These are phyloP conservation scores for Drosophila gunungcola DNA, from an alignment of 1,140 invertebrate species.

Conservation along the genomic window DNA sequence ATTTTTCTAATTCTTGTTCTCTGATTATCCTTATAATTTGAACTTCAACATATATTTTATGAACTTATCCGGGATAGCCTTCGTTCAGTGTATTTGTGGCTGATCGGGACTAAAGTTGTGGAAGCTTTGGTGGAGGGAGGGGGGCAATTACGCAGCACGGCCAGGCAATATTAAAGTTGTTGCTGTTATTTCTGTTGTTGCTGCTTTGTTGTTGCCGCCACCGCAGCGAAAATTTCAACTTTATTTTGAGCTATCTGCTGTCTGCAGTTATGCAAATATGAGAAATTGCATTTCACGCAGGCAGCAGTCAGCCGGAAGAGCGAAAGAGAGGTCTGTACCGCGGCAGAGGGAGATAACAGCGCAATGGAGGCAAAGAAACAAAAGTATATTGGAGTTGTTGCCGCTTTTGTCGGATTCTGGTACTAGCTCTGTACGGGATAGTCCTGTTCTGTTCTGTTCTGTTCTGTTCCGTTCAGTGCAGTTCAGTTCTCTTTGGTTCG, in stretches of 20 bases:
- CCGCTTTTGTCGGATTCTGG: slow-evolving; percentile 27
- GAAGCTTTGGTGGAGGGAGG: slow-evolving; percentile 4
- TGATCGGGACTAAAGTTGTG: slow-evolving; percentile 35
- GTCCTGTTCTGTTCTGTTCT: slow-evolving; percentile 18
- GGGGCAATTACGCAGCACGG: slow-evolving; percentile 71
- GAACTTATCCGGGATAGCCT: background rate
- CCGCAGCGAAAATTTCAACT: slow-evolving; percentile 74
- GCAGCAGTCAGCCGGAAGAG: slow-evolving; percentile 18
- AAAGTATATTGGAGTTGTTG: slow-evolving; percentile 74
- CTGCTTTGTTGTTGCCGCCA: slow-evolving; percentile 52
- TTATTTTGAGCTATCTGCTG: slow-evolving; percentile 82
- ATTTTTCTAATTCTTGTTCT: no score
- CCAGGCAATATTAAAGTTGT: slow-evolving; percentile 76
- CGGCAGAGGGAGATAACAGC: slow-evolving; percentile 27
- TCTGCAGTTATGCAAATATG: slow-evolving; percentile 82
- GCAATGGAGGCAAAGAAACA: slow-evolving; percentile 77
- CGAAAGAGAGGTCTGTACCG: background rate
- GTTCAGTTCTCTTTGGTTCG: slow-evolving; percentile 22
- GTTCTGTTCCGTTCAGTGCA: slow-evolving; percentile 17
- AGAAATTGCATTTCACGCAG: slow-evolving; percentile 81
- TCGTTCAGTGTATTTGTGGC: slow-evolving; percentile 19
- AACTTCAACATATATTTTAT: background rate
- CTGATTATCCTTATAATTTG: background rate
- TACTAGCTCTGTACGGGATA: slow-evolving; percentile 17
- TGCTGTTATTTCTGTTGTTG: slow-evolving; percentile 63